Evolutionary conservation across 2,113 vertebrate species (phyloP).

Genomic region (Petroica traversi): DNA sequence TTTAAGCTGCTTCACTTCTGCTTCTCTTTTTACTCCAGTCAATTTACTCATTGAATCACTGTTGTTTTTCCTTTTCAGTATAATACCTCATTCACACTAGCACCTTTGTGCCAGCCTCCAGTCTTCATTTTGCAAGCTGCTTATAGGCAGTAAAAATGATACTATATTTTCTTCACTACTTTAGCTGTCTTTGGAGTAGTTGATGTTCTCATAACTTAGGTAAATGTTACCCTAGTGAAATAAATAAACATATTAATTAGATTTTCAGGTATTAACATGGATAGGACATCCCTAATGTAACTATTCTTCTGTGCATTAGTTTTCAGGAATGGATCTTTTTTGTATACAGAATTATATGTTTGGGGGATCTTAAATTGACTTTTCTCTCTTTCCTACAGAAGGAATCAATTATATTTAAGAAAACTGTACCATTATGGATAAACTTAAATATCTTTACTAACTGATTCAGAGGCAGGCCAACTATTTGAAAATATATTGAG

Average conservation of each 20-base stretch:
- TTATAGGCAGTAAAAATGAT: not conserved
- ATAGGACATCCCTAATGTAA: not conserved
- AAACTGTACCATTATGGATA: not conserved
- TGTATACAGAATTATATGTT: not conserved
- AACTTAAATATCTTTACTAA: not conserved
- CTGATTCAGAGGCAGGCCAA: not conserved
- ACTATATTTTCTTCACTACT: not conserved
- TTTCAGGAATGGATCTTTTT: not conserved
- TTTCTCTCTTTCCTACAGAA: not conserved
- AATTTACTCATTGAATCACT: not conserved
- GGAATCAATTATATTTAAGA: not conserved
- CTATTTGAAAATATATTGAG: not conserved
- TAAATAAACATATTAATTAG: not conserved
- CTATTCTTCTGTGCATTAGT: not conserved
- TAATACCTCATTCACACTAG: not conserved
- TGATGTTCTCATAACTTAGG: not conserved
- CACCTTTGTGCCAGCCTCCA: not conserved
- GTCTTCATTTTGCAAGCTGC: not conserved
- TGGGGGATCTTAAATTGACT: not conserved
- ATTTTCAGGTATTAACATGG: not conserved
- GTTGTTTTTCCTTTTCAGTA: not conserved
- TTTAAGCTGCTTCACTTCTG: not conserved
- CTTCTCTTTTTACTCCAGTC: not conserved
- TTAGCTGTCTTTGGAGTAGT: not conserved
- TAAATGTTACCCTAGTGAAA: constrained; percentile 4